Base-by-base conservation (phyloP, 2,888 invertebrate genomes). In the Clunio marinus region DNA sequence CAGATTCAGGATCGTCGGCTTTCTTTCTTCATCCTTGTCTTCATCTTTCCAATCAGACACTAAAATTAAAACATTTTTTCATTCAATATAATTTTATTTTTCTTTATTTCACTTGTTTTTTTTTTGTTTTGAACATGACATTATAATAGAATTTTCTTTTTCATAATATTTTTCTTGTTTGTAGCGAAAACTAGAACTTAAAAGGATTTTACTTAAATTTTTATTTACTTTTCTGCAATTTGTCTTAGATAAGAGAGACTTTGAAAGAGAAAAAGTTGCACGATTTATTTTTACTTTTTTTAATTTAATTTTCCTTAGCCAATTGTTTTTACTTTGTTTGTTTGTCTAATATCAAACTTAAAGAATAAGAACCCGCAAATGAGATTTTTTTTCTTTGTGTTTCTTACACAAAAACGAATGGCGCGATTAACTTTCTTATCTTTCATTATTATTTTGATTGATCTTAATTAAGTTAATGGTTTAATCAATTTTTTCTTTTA, bases 131-230 rank as follows among this genome's bases (percentile, higher is more conserved):
- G 57, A 57, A 57, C 57, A 57, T 57, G 57, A 57, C 57, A 57
- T 57, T 27, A 27, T 57, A 25, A 27, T 57, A 13, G 25, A 7
- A 7, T 10, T 32, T 32, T 32, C 10, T 32, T 32, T 51, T 17
- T 51, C 51, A 62, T 62, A 62, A 62, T 62, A 62, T 37, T 24
- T 62, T 13, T 37, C 27, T 20, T 57, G 25, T 51, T 51, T 10
- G 62, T 62, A 62, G 62, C 62, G 62, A 62, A 62, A 62, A 62
- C 37, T 62, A 62, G 41, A 62, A 62, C 41, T 62, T 35, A 37
- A 35, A 62, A 41, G n/a, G 20, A 37, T 62, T 25, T 62, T 41
- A 32, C n/a, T 17, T 28, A 22, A 20, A 13, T 25, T 24, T 35
- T 62, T 62, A 13, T 35, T n/a, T 59, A 15, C 8, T 59, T 17